These are phyloP conservation scores for Neopipo cinnamomea DNA, from an alignment of 2,113 vertebrate genomes.

Conservation along the genomic window DNA sequence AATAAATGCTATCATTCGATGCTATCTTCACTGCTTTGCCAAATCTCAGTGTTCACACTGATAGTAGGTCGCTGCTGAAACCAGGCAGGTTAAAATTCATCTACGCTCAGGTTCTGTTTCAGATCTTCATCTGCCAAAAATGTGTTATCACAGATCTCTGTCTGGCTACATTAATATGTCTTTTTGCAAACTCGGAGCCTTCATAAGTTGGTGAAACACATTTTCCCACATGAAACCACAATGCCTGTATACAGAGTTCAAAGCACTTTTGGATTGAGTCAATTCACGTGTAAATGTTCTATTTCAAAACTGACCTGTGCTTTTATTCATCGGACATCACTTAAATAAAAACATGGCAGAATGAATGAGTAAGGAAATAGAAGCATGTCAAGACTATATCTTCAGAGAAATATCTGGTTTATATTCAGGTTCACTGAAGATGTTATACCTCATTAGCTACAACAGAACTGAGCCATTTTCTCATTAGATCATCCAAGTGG, in stretches of 20 bases:
- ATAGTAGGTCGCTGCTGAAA: background rate
- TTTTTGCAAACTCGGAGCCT: background rate
- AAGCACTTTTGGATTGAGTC: background rate
- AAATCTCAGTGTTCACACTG: background rate
- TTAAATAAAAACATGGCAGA: constrained; percentile 60
- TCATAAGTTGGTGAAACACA: background rate
- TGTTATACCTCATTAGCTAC: constrained; percentile 59
- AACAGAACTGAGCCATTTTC: constrained; percentile 67
- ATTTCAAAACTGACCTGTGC: constrained; percentile 49
- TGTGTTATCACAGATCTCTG: background rate
- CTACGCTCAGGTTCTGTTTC: background rate
- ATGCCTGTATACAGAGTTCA: constrained; percentile 25
- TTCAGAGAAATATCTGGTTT: constrained; percentile 47
- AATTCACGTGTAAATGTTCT: constrained; percentile 38
- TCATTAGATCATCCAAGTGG: constrained; percentile 63
- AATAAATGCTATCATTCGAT: background rate
- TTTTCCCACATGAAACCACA: constrained; percentile 7
- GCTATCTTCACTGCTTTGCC: background rate
- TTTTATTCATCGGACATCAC: constrained; percentile 54
- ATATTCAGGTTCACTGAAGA: constrained; percentile 62
- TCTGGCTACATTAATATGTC: background rate
- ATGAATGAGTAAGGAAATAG: background rate
- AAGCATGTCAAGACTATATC: background rate
- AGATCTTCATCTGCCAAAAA: background rate
- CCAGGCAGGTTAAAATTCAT: background rate